These are phyloP conservation scores for Tapera naevia DNA, from an alignment of 2,797 vertebrate genomes.

Conservation along the genomic window DNA sequence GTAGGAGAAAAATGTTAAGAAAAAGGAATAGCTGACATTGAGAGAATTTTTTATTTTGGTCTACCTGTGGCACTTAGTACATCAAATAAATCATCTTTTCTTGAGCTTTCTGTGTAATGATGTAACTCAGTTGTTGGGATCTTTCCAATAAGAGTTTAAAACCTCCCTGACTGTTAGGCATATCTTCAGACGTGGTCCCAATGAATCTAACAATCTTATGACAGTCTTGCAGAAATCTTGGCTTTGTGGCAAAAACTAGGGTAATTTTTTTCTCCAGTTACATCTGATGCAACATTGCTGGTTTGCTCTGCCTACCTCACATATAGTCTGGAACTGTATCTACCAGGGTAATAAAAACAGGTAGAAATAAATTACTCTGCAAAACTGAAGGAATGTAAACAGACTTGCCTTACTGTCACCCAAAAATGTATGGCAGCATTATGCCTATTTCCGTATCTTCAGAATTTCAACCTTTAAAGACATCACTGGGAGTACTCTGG, in stretches of 20 bases:
- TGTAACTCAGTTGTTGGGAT: background rate
- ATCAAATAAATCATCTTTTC: background rate
- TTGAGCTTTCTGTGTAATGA: background rate
- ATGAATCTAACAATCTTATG: background rate
- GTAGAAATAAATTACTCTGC: background rate
- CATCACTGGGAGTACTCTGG: no score
- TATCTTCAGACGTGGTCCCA: background rate
- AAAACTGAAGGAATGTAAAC: background rate
- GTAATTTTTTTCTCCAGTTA: background rate
- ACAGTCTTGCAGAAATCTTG: background rate
- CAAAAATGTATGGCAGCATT: fast-evolving
- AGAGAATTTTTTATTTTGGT: background rate
- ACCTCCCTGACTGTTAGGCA: background rate
- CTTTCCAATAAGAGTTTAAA: background rate
- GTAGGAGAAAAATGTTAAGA: background rate
- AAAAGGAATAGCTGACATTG: background rate
- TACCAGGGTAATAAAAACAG: background rate
- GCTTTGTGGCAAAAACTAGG: background rate
- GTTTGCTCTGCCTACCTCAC: background rate
- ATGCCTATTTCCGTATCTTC: no score
- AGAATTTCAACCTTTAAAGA: no score
- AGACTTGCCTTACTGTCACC: background rate
- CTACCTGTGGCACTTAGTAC: background rate
- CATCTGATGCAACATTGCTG: background rate
- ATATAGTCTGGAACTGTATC: background rate